A percentile compares a stretch with the other conserved stretches of the same genome.
phyloP scores from a whole-genome alignment of 2,113 vertebrate genomes.

The cat (Felis catus) region DNA sequence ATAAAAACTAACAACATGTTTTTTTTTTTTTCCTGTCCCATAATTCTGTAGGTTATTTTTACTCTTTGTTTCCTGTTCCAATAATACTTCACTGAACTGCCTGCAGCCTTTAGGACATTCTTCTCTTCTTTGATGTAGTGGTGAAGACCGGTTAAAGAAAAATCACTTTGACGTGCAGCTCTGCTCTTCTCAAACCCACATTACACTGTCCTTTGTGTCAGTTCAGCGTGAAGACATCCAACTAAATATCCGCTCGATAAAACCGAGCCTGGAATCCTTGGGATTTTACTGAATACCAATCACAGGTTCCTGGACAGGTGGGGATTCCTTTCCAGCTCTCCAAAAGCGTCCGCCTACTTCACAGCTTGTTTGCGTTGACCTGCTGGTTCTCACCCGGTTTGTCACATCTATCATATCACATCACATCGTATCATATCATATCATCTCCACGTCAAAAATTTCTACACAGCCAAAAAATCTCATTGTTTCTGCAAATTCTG shows the following conservation, averaged over 20 bases:
- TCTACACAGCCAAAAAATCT: neutral
- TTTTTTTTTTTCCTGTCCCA: neutral
- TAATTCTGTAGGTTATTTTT: neutral
- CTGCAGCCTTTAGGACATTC: neutral
- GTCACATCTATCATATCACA: no score
- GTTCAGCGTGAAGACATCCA: neutral
- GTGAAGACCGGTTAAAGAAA: neutral
- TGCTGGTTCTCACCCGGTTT: neutral
- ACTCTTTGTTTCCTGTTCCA: neutral
- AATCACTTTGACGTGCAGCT: no score
- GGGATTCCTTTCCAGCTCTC: neutral
- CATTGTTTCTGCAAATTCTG: neutral
- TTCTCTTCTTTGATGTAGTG: neutral
- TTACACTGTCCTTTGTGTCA: neutral
- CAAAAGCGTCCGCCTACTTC: neutral
- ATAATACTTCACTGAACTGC: neutral
- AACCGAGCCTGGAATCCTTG: neutral
- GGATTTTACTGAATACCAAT: neutral
- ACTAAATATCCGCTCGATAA: neutral
- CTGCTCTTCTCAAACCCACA: neutral
- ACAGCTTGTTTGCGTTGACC: neutral
- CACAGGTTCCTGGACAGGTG: neutral
- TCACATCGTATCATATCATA: neutral
- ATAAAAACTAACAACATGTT: neutral
- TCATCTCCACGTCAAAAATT: neutral